Evolutionary conservation across 2,113 vertebrate species (phyloP).

Genomic region (Motacilla alba): DNA sequence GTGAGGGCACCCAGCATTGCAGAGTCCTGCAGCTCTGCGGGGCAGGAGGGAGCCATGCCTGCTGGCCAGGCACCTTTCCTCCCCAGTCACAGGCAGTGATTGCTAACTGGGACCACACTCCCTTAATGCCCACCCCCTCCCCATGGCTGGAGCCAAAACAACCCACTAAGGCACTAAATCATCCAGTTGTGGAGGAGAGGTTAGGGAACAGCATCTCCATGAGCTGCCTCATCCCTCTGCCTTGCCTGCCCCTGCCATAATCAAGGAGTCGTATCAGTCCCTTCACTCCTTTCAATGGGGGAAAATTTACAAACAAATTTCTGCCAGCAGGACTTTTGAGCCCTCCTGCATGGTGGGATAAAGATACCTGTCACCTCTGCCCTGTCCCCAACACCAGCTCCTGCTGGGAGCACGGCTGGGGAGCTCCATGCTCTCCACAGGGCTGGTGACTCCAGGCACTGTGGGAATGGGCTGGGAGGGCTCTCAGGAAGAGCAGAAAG

Average conservation of each 20-base stretch:
- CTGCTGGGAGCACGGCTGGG: conserved; percentile 65
- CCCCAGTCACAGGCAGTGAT: fast-evolving
- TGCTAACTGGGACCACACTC: not conserved
- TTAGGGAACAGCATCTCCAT: conserved; percentile 62
- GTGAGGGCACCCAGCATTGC: not conserved
- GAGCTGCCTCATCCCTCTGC: not conserved
- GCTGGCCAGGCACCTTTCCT: not conserved
- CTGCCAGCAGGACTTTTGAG: conserved; percentile 59
- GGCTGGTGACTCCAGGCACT: not conserved
- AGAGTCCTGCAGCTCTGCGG: fast-evolving
- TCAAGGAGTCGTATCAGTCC: conserved; percentile 34
- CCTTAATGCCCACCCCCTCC: not conserved
- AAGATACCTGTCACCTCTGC: conserved; percentile 69
- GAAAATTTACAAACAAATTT: conserved; percentile 72
- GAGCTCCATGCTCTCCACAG: conserved; percentile 35
- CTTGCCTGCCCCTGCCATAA: not conserved
- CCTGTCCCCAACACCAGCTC: conserved; percentile 23
- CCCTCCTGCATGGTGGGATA: conserved; percentile 70
- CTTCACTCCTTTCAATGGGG: conserved; percentile 46
- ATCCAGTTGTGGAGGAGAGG: conserved; percentile 70
- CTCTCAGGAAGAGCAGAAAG: not conserved
- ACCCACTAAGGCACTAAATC: conserved; percentile 52
- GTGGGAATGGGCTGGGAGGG: not conserved
- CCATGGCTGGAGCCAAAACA: not conserved
- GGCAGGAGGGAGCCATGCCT: not conserved